phyloP scores from a whole-genome alignment of 2,888 invertebrate genomes.

The Oscheius sp. region DNA sequence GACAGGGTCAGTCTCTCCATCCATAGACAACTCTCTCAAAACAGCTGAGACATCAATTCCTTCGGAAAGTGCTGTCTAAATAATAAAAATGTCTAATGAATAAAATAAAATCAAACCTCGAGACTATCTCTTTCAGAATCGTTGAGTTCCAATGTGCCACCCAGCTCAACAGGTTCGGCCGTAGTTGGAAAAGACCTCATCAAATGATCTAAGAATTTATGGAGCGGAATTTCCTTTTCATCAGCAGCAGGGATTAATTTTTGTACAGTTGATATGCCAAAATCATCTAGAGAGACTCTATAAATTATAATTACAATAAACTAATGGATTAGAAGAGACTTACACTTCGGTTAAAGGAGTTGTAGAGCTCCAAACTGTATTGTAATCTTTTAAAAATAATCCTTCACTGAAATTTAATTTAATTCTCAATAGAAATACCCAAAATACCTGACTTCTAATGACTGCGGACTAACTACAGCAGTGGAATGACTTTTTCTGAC shows the following conservation, averaged over 20 bases:
- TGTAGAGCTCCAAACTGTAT: background rate
- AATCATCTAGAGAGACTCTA: constrained; percentile 7
- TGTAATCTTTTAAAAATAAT: background rate
- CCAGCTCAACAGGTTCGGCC: background rate
- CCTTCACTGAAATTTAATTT: constrained; percentile 6
- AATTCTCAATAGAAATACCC: background rate
- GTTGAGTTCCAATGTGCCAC: background rate
- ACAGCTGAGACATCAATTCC: constrained; percentile 15
- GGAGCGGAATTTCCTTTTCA: background rate
- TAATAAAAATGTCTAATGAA: background rate
- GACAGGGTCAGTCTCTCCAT: background rate
- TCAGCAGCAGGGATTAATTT: background rate
- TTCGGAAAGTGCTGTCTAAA: constrained; percentile 1
- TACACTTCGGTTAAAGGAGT: constrained; percentile 14
- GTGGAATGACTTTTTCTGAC: background rate
- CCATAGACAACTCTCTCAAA: background rate
- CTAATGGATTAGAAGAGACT: background rate
- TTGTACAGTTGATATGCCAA: background rate
- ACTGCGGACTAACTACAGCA: background rate
- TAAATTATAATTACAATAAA: background rate
- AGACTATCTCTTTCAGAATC: constrained; percentile 14
- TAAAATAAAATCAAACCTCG: constrained; percentile 2
- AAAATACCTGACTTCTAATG: background rate
- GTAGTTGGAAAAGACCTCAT: background rate
- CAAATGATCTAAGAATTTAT: constrained; percentile 3